Conservation (phyloP, 2,888 invertebrate genomes). For the Serrognathus titanus region DNA sequence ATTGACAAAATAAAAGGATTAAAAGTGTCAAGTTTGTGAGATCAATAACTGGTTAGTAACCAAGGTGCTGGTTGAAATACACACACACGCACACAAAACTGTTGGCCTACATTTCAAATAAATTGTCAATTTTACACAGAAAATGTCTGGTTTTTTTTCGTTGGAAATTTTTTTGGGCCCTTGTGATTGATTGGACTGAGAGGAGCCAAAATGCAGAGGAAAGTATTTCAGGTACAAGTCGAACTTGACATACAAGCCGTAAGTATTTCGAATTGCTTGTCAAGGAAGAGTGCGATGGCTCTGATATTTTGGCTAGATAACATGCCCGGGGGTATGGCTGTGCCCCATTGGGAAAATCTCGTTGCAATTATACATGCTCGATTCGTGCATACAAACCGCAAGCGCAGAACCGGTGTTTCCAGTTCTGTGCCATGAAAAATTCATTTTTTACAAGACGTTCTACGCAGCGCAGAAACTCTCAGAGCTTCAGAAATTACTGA, state of each 20-base stretch:
- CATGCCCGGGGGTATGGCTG: slow-evolving; percentile 84
- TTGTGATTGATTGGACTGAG: too few species aligned
- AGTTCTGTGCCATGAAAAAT: slow-evolving; percentile 65
- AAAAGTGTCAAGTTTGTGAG: too few species aligned
- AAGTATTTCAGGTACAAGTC: slow-evolving; percentile 58
- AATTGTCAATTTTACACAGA: too few species aligned
- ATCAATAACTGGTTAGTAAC: too few species aligned
- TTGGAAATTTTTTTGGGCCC: too few species aligned
- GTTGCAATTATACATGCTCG: slow-evolving; percentile 65
- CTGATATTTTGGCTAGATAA: slow-evolving; percentile 53
- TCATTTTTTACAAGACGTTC: slow-evolving; percentile 64
- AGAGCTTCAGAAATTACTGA: slow-evolving; percentile 49
- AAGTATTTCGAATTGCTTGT: slow-evolving; percentile 30
- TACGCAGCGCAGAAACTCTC: slow-evolving; percentile 46
- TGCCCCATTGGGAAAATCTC: slow-evolving; percentile 76
- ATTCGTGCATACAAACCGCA: slow-evolving; percentile 66
- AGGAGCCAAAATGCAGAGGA: slow-evolving; percentile 37
- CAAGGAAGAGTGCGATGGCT: background rate
- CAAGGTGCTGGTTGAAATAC: too few species aligned
- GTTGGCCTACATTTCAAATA: too few species aligned
- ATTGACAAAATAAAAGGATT: too few species aligned
- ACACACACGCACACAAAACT: too few species aligned
- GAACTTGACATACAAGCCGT: slow-evolving; percentile 58
- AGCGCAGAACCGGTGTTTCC: slow-evolving; percentile 68
- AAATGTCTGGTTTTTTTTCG: too few species aligned